These are phyloP conservation scores for Aromia moschata DNA, from an alignment of 2,888 invertebrate genomes.

Conservation along the genomic window DNA sequence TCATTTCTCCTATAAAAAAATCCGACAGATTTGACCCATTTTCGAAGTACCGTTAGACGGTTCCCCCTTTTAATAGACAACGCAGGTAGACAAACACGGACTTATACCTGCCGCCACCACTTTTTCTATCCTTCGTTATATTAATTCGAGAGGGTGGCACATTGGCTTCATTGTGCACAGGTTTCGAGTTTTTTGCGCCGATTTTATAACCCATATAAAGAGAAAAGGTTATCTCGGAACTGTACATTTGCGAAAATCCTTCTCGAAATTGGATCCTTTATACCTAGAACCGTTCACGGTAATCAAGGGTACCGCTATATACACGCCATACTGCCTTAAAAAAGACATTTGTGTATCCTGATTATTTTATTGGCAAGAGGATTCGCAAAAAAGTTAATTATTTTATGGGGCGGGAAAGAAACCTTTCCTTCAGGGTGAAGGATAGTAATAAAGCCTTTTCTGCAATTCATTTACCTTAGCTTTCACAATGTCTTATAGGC, in stretches of 20 bases:
- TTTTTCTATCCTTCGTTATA: constrained; percentile 29
- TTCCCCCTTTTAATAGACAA: constrained; percentile 16
- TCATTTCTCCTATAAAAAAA: constrained; percentile 21
- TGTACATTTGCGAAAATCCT: constrained; percentile 40
- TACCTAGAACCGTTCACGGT: constrained; percentile 31
- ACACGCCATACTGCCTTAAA: background rate
- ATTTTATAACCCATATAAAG: constrained; percentile 14
- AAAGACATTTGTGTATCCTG: background rate
- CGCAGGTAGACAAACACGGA: constrained; percentile 39
- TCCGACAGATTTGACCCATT: constrained; percentile 16
- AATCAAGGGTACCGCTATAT: background rate
- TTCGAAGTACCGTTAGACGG: constrained; percentile 10
- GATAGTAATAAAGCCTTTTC: too few species aligned
- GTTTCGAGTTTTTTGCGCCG: constrained; percentile 33
- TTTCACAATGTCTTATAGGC: too few species aligned
- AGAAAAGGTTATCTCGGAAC: constrained; percentile 37
- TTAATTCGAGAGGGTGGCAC: constrained; percentile 41
- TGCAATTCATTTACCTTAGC: too few species aligned
- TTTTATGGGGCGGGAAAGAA: background rate
- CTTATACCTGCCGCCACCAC: constrained; percentile 43
- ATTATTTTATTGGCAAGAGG: constrained; percentile 5
- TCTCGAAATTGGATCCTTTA: constrained; percentile 33
- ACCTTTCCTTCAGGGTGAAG: background rate
- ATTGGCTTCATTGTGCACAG: constrained; percentile 25
- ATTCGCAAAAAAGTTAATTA: constrained; percentile 4